Conservation (phyloP, 2,888 invertebrate species). For the Dascillus cervinus region DNA sequence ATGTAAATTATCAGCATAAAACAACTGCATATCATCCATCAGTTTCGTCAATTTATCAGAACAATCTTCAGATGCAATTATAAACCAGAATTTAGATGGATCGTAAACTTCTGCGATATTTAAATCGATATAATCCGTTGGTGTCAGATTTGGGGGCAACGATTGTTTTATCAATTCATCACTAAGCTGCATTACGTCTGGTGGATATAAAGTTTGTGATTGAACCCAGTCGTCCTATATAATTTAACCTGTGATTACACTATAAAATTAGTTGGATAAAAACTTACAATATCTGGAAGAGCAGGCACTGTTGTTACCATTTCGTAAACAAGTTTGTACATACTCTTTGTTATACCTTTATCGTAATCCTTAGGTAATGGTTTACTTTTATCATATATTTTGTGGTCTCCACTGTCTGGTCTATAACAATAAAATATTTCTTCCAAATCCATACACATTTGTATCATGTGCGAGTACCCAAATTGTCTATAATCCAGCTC, state of each 20-base stretch:
- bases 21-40: slow-evolving; percentile 51
- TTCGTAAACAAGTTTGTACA: slow-evolving; percentile 4
- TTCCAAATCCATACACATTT: slow-evolving; percentile 30
- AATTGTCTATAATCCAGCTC: slow-evolving; percentile 28
- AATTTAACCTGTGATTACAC: neutral
- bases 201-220: too few relatives aligned
- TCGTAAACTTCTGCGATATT: slow-evolving; percentile 49
- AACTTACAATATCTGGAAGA: slow-evolving; percentile 11
- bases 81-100: slow-evolving; percentile 51
- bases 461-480: slow-evolving; percentile 30
- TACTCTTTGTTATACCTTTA: slow-evolving; percentile 6
- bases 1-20: too few relatives aligned
- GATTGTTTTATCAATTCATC: slow-evolving; percentile 18
- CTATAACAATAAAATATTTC: slow-evolving; percentile 31
- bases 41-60: slow-evolving; percentile 39
- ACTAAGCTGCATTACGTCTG: slow-evolving; percentile 12
- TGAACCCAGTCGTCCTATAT: too few relatives aligned
- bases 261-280: too few relatives aligned
- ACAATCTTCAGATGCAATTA: slow-evolving; percentile 35
- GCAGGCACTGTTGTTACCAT: slow-evolving; percentile 12
- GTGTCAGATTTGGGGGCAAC: slow-evolving; percentile 10
- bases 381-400: slow-evolving; percentile 31
- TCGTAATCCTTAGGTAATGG: slow-evolving; percentile 20
- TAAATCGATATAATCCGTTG: slow-evolving; percentile 34
- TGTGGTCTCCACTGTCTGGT: slow-evolving; percentile 31